Percentiles rank a stretch among this genome's conserved stretches.
phyloP scores from a whole-genome alignment of 2,113 vertebrate genomes.

The Desmodus rotundus region DNA sequence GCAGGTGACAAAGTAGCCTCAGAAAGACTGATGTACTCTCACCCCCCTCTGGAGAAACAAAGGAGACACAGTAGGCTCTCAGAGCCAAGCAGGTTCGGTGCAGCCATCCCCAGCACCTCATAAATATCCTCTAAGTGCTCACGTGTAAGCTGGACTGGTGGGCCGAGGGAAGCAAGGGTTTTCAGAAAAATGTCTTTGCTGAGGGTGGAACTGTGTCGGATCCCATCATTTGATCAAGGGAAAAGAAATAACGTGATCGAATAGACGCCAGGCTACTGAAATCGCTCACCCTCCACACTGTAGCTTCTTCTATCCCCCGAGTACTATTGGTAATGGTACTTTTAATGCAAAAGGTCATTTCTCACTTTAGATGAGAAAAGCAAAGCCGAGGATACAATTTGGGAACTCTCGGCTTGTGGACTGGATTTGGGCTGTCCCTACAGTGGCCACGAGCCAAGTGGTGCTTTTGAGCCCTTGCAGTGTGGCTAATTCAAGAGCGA shows the following conservation, averaged over 20 bases:
- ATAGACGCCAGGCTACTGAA: background rate
- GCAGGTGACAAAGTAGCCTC: background rate
- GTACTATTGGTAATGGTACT: background rate
- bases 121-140: background rate
- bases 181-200: slow-evolving; percentile 1
- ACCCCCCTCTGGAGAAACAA: background rate
- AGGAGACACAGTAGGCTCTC: background rate
- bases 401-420: background rate
- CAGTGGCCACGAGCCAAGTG: rapidly evolving
- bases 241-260: background rate
- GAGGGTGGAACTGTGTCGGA: background rate
- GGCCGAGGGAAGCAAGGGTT: background rate
- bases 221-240: background rate
- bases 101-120: background rate
- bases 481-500: background rate
- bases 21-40: background rate
- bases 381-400: background rate
- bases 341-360: background rate
- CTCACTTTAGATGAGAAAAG: background rate
- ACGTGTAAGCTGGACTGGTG: background rate
- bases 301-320: background rate
- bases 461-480: background rate
- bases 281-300: background rate
- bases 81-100: background rate
- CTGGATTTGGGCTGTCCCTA: background rate